Evolutionary conservation across 2,113 vertebrate genomes (phyloP).

Genomic region (Colaptes auratus): DNA sequence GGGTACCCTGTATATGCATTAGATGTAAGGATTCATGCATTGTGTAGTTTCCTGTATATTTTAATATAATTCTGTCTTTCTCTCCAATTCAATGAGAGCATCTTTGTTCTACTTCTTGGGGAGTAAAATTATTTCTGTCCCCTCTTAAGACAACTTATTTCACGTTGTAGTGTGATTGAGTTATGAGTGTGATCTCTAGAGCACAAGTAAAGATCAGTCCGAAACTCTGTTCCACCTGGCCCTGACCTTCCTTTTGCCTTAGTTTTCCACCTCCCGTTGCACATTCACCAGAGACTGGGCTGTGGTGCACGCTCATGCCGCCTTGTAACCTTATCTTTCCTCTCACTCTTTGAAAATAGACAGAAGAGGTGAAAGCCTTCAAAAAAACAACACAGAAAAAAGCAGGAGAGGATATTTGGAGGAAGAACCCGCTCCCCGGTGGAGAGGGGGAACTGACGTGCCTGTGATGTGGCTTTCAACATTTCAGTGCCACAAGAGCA

Average conservation of each 20-base stretch:
- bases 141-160: neutral
- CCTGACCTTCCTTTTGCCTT: neutral
- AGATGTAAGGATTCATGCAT: no score
- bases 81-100: no score
- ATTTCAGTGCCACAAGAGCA: slow-evolving; percentile 45
- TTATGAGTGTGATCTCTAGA: neutral
- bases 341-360: slow-evolving; percentile 41
- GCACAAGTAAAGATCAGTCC: neutral
- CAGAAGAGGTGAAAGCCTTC: slow-evolving; percentile 48
- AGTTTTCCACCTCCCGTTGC: neutral
- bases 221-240: neutral
- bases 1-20: no score
- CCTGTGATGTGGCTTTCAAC: slow-evolving; percentile 60
- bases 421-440: slow-evolving; percentile 19
- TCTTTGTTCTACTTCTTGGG: no score
- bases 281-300: neutral
- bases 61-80: no score
- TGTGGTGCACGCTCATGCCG: rapidly evolving
- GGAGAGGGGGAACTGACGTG: slow-evolving; percentile 30
- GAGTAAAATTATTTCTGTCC: no score
- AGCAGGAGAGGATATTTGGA: slow-evolving; percentile 29
- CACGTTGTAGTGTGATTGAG: neutral
- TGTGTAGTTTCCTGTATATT: no score
- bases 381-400: neutral
- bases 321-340: slow-evolving; percentile 26